phyloP scores from a whole-genome alignment of 2,888 invertebrate species.

The Netelia melanura region DNA sequence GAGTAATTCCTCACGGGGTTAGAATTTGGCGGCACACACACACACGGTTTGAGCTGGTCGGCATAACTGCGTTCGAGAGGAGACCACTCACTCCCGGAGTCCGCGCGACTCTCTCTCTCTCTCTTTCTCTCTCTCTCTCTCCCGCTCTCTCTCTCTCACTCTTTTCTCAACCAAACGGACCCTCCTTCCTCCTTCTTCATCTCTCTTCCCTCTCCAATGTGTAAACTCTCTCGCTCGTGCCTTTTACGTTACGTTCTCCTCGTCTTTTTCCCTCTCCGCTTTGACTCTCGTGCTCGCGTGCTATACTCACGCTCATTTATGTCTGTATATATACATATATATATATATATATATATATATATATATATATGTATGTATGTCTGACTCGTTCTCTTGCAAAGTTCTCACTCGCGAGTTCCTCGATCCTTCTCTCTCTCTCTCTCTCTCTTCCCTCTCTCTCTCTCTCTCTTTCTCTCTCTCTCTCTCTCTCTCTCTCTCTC shows the following conservation, averaged over 20 bases:
- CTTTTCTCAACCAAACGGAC: conserved; percentile 56
- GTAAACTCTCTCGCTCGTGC: conserved; percentile 60
- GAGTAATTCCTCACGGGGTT: conserved; percentile 61
- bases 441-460: too few species aligned
- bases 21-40: conserved; percentile 70
- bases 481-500: too few species aligned
- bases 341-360: too few species aligned
- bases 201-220: conserved; percentile 50
- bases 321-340: conserved; percentile 6
- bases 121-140: conserved; percentile 52
- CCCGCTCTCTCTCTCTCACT: conserved; percentile 61
- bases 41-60: conserved; percentile 80
- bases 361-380: background rate
- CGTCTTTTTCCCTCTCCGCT: conserved; percentile 64
- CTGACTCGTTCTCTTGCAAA: conserved; percentile 3
- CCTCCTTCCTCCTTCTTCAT: background rate
- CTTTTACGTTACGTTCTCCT: conserved; percentile 62
- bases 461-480: too few species aligned
- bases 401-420: conserved; percentile 62
- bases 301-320: conserved; percentile 30
- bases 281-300: conserved; percentile 42
- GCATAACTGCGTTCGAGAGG: conserved; percentile 82
- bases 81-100: conserved; percentile 76
- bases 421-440: conserved; percentile 56
- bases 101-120: conserved; percentile 65